phyloP scores from a whole-genome alignment of 2,113 vertebrate genomes.

The Epinephelus moara region DNA sequence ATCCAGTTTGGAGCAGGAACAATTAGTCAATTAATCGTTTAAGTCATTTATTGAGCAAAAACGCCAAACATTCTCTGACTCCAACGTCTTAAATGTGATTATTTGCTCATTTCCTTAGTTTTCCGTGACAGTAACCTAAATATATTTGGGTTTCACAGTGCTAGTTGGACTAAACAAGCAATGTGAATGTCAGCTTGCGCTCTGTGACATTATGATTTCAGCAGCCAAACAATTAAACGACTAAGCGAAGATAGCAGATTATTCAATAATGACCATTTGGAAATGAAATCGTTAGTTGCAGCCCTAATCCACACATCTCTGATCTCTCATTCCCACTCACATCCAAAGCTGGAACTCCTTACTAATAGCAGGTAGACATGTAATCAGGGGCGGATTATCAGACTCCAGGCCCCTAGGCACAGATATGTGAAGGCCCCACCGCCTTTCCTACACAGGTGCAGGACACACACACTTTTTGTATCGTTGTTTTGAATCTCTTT shows the following conservation, averaged over 20 bases:
- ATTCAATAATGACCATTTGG: not conserved
- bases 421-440: too few species aligned
- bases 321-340: not conserved
- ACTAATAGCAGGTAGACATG: slow-evolving; percentile 3
- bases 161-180: not conserved
- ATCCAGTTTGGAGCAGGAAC: not conserved
- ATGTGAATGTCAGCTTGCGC: not conserved
- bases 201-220: not conserved
- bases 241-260: not conserved
- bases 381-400: not conserved
- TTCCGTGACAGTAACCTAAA: not conserved
- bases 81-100: not conserved
- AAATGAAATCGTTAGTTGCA: not conserved
- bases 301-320: not conserved
- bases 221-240: not conserved
- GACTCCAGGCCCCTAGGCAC: too few species aligned
- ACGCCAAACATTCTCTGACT: not conserved
- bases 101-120: not conserved
- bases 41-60: not conserved
- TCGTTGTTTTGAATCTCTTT: too few species aligned
- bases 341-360: slow-evolving; percentile 4
- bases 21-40: not conserved
- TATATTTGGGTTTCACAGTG: not conserved
- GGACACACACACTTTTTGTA: too few species aligned
- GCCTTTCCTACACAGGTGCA: too few species aligned